These are phyloP conservation scores for Notoglanidium macrostoma DNA, from an alignment of 2,797 vertebrate species.

Conservation along the genomic window DNA sequence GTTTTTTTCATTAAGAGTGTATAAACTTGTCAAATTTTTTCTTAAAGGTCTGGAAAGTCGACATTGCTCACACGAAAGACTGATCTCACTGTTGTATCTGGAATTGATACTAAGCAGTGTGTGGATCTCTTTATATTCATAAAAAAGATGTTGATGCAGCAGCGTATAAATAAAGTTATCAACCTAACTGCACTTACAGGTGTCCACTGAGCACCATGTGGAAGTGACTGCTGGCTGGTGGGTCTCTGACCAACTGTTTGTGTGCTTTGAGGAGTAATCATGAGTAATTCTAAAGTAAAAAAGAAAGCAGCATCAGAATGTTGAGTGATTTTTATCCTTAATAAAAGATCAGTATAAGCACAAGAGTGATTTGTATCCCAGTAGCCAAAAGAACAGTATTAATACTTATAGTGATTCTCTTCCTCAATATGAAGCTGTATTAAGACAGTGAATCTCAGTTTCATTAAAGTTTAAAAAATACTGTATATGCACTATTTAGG, in stretches of 20 bases:
- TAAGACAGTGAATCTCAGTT: background rate
- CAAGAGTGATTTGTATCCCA: background rate
- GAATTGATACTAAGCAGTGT: background rate
- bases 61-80: background rate
- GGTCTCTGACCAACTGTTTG: background rate
- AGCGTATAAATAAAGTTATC: background rate
- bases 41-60: background rate
- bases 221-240: background rate
- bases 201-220: background rate
- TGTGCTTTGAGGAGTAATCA: background rate
- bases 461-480: background rate
- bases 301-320: background rate
- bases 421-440: background rate
- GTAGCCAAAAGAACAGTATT: background rate
- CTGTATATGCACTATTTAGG: background rate
- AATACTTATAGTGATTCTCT: background rate
- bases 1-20: background rate
- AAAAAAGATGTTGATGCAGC: background rate
- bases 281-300: background rate
- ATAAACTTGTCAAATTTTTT: background rate
- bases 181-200: background rate
- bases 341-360: background rate
- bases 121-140: background rate
- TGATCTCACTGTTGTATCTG: background rate
- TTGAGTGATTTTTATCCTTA: background rate